Percentiles rank a stretch among this genome's conserved stretches.
These are phyloP conservation scores for Drosophila pruinosa DNA, from an alignment of 1,140 invertebrate species.

Conservation along the genomic window DNA sequence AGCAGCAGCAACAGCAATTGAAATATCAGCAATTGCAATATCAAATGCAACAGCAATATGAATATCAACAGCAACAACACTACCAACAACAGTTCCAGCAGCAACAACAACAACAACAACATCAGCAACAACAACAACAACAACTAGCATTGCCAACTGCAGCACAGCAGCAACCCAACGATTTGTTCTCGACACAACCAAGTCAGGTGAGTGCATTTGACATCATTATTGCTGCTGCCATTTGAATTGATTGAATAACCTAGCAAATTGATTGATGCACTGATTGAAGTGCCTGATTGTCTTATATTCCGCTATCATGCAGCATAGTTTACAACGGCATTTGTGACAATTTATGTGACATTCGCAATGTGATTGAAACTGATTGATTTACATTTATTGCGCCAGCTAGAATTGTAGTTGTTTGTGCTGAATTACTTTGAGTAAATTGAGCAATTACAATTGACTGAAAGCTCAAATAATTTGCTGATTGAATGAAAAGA, in stretches of 20 bases:
- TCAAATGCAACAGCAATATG: conserved; percentile 77
- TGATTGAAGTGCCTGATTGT: neutral
- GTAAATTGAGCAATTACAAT: too few relatives aligned
- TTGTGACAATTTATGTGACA: too few relatives aligned
- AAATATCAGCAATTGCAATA: conserved; percentile 74
- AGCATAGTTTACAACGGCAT: neutral
- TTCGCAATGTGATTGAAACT: too few relatives aligned
- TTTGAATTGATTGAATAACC: neutral
- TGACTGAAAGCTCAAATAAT: neutral
- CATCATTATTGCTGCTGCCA: neutral
- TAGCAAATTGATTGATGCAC: neutral
- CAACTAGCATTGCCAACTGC: conserved; percentile 23
- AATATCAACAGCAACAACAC: conserved; percentile 72
- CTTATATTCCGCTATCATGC: neutral
- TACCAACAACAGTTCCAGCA: conserved; percentile 68
- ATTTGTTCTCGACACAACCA: conserved; percentile 64
- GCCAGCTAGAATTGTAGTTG: too few relatives aligned
- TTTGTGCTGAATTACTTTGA: too few relatives aligned
- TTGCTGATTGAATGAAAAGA: neutral
- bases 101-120: conserved; percentile 51
- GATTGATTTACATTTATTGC: too few relatives aligned
- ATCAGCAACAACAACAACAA: conserved; percentile 36
- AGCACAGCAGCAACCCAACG: conserved; percentile 46
- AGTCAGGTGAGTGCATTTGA: conserved; percentile 54
- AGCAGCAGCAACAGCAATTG: conserved; percentile 47